Evolutionary conservation across 1,140 invertebrate species (phyloP), one percentile per base, ranked within the genome.

Genomic region (Rhopalosiphum padi): DNA sequence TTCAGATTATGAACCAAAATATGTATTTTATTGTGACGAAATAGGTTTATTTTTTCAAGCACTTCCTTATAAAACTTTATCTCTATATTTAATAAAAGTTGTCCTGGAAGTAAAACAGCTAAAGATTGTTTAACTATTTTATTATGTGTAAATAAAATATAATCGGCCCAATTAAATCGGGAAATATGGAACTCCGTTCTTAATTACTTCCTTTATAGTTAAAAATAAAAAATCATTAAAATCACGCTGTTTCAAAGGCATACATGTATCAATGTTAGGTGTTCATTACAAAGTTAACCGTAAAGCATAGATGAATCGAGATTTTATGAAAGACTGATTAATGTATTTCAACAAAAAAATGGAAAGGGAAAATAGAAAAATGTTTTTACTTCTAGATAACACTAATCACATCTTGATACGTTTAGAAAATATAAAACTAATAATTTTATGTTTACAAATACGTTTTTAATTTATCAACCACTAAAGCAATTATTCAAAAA

Each of bases 241-340:
- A 95, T 95, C 98, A 23, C 97, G 97, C 51, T 96, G 95, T 94
- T 96, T 90, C 96, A 51, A 68, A 82, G 5, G 77, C 1, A 18
- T 82, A 37, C 35, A 77, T 77, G 68, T 77, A 35, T 82, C 68
- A 82, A 82, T n/a, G n/a, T 82, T 82, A 82, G 15, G 35, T 82
- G n/a, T 82, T 82, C 2, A 82, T 82, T 82, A 35, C 18, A 82
- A 82, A 37, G n/a, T 35, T 82, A 82, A 82, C 30, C 35, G 35
- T 82, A 82, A 82, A 22, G 35, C 35, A 6, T 37, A n/a, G 77
- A 82, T 37, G 18, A 82, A 82, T 37, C 35, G n/a, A 82, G 35
- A 82, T 37, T 82, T 82, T 22, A 82, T 82, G 18, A 82, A 35
- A 82, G 77, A 82, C 4, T 82, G 77, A 18, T 6, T 82, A 82